phyloP scores from a whole-genome alignment of 23 tunicate species.

The Clavelina lepadiformis region DNA sequence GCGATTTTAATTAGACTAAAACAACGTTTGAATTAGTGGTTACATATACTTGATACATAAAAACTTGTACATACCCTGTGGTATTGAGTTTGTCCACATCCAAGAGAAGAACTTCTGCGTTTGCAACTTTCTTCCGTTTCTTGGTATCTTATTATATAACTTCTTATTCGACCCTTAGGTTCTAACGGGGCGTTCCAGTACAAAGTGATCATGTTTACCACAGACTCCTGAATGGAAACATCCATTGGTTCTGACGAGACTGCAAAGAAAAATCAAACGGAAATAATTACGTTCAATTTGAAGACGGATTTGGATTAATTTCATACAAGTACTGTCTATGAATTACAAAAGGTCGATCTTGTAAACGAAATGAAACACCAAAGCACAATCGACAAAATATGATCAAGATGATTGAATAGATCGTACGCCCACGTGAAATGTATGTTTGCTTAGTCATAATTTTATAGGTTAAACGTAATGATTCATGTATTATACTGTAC shows the following conservation, averaged over 20 bases:
- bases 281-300: background rate
- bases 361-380: too few relatives aligned
- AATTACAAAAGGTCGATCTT: too few relatives aligned
- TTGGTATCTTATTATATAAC: slow-evolving; percentile 32
- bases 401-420: too few relatives aligned
- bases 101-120: background rate
- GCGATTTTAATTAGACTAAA: too few relatives aligned
- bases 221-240: slow-evolving; percentile 1
- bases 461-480: too few relatives aligned
- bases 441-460: too few relatives aligned
- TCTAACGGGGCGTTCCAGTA: slow-evolving; percentile 19
- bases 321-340: too few relatives aligned
- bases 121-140: slow-evolving; percentile 44
- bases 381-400: too few relatives aligned
- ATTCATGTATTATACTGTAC: too few relatives aligned
- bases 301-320: background rate
- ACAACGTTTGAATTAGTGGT: too few relatives aligned
- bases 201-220: slow-evolving; percentile 8
- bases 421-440: too few relatives aligned
- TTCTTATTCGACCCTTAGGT: slow-evolving; percentile 17
- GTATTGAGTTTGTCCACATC: slow-evolving; percentile 20
- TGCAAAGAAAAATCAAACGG: background rate
- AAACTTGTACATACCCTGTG: slow-evolving; percentile 7
- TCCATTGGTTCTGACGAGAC: slow-evolving; percentile 30
- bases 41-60: too few relatives aligned